These are phyloP conservation scores for Potamarius usumacintae DNA, from an alignment of 2,113 vertebrate genomes.

Conservation along the genomic window DNA sequence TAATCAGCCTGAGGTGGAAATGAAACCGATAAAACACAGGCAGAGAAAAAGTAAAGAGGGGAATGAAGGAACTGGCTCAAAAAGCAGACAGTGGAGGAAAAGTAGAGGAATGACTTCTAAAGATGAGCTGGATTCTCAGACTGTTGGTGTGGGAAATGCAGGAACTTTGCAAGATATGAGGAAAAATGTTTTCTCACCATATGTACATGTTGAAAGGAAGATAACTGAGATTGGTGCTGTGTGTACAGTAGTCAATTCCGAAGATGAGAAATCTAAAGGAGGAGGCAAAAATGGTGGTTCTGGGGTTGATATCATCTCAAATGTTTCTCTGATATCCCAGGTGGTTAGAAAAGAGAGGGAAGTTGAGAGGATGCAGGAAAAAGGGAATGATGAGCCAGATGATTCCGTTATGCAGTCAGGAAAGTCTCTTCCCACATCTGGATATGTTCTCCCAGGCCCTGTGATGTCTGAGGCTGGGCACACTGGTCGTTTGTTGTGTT, in stretches of 20 bases:
- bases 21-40: conserved; percentile 72
- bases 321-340: conserved; percentile 64
- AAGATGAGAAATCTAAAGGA: conserved; percentile 80
- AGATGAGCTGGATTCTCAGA: conserved; percentile 63
- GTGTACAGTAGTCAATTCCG: conserved; percentile 93
- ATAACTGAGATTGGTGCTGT: conserved; percentile 87
- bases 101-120: conserved; percentile 64
- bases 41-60: conserved; percentile 79
- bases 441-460: conserved; percentile 88
- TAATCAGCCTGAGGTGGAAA: conserved; percentile 68
- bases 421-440: conserved; percentile 89
- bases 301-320: conserved; percentile 64
- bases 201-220: conserved; percentile 94
- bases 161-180: conserved; percentile 62
- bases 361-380: conserved; percentile 59
- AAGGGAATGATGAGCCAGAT: conserved; percentile 64
- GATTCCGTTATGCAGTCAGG: conserved; percentile 76
- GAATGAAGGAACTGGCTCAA: conserved; percentile 66
- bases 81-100: conserved; percentile 66
- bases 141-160: conserved; percentile 49
- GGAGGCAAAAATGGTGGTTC: conserved; percentile 62
- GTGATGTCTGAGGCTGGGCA: conserved; percentile 88
- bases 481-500: conserved; percentile 89
- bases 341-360: conserved; percentile 70
- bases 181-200: conserved; percentile 84